These are phyloP conservation scores for Phalangium opilio DNA, from an alignment of 2,888 invertebrate species.

Conservation along the genomic window DNA sequence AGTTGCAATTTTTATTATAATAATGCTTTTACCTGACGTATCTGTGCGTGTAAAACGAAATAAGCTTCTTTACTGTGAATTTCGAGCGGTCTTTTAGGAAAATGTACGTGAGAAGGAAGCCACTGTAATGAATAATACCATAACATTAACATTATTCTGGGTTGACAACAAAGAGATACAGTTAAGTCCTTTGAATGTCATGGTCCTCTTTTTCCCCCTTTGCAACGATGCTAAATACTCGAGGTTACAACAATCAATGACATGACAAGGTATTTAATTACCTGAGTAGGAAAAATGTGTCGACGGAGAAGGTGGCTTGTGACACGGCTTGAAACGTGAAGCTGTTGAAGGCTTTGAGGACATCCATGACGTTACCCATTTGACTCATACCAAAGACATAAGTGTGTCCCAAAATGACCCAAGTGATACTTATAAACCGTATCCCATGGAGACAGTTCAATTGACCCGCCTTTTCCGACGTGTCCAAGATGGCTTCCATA, in stretches of 20 bases:
- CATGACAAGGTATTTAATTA: too few relatives aligned
- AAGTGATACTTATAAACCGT: slow-evolving; percentile 15
- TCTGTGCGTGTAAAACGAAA: too few relatives aligned
- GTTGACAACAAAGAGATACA: too few relatives aligned
- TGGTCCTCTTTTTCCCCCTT: too few relatives aligned
- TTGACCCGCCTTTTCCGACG: slow-evolving; percentile 5
- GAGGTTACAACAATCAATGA: too few relatives aligned
- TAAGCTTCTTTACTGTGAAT: too few relatives aligned
- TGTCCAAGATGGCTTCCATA: slow-evolving; percentile 10
- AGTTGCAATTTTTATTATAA: too few relatives aligned
- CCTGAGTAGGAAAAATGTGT: slow-evolving; percentile 16
- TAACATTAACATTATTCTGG: too few relatives aligned
- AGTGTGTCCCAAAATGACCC: slow-evolving; percentile 17
- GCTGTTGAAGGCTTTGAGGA: slow-evolving; percentile 9
- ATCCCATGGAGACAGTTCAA: slow-evolving; percentile 13
- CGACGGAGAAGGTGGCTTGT: slow-evolving; percentile 14
- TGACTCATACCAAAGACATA: slow-evolving; percentile 6
- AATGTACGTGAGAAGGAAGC: slow-evolving; percentile 17
- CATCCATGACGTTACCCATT: slow-evolving; percentile 15
- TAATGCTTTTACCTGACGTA: too few relatives aligned
- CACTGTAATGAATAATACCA: slow-evolving; percentile 14
- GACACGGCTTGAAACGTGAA: slow-evolving; percentile 11
- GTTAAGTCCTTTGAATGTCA: too few relatives aligned
- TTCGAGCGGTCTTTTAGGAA: slow-evolving; percentile 10
- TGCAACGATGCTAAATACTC: too few relatives aligned